phyloP scores from a whole-genome alignment of 92 coral and sea anemone species.

The Umimayanthus chanpuru region DNA sequence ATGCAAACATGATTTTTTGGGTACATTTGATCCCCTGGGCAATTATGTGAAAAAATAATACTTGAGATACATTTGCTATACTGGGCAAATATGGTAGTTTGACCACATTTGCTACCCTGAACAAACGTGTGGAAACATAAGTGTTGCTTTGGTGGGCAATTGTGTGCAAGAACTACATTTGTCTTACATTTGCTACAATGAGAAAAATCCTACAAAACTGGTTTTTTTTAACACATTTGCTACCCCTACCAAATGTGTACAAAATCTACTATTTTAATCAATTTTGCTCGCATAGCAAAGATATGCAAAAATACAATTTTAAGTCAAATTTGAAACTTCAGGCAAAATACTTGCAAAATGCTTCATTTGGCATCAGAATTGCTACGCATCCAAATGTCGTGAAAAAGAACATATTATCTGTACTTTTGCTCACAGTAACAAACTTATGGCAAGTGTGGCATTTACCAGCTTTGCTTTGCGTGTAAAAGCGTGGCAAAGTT shows the following conservation, averaged over 20 bases:
- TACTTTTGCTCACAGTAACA: not conserved
- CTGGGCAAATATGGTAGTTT: constrained; percentile 2
- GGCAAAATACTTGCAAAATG: not conserved
- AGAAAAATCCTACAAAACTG: not conserved
- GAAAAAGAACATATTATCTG: constrained; percentile 5
- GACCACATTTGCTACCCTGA: constrained; percentile 4
- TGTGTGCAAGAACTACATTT: too few relatives aligned
- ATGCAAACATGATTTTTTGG: not conserved
- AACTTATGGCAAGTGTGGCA: too few relatives aligned
- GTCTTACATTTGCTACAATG: too few relatives aligned
- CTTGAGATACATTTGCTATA: not conserved
- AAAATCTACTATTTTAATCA: not conserved
- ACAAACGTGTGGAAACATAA: constrained; percentile 3
- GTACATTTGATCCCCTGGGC: constrained; percentile 6
- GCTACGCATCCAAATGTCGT: constrained; percentile 1
- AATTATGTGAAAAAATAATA: constrained; percentile 1
- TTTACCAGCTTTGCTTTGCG: not conserved
- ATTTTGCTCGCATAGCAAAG: not conserved
- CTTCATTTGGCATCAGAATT: not conserved
- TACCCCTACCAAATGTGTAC: not conserved
- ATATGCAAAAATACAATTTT: not conserved
- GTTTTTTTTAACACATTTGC: not conserved
- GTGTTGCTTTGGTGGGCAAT: not conserved
- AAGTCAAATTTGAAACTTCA: not conserved
- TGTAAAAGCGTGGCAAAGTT: not conserved